These are phyloP conservation scores for Cariama cristata DNA, from an alignment of 2,113 vertebrate genomes.

Conservation along the genomic window DNA sequence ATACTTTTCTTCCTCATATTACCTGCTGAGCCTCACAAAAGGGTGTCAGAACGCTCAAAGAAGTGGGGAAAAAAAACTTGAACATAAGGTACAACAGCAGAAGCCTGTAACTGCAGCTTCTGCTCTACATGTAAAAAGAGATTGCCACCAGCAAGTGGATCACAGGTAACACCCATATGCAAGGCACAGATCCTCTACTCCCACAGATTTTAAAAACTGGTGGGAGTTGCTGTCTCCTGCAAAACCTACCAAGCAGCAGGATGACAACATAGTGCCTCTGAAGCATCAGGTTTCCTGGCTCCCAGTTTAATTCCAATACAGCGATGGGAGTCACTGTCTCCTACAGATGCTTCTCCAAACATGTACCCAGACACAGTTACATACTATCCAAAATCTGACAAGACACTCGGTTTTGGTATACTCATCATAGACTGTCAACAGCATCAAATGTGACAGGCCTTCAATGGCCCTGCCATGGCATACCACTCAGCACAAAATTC, in stretches of 20 bases:
- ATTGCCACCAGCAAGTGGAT: background rate
- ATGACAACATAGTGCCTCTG: background rate
- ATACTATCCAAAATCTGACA: background rate
- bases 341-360: background rate
- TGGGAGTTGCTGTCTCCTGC: background rate
- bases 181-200: background rate
- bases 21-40: background rate
- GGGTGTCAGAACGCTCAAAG: background rate
- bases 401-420: background rate
- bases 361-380: background rate
- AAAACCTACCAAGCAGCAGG: background rate
- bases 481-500: background rate
- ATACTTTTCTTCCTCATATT: background rate
- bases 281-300: background rate
- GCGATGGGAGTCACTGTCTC: background rate
- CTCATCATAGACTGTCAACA: background rate
- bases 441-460: background rate
- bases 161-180: background rate
- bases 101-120: background rate
- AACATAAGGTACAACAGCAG: background rate
- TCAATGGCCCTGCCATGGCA: accelerated
- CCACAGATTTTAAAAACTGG: background rate
- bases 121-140: background rate
- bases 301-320: background rate
- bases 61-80: background rate